Evolutionary conservation across 2,888 invertebrate genomes (phyloP).

Genomic region (Agrotis segetum): DNA sequence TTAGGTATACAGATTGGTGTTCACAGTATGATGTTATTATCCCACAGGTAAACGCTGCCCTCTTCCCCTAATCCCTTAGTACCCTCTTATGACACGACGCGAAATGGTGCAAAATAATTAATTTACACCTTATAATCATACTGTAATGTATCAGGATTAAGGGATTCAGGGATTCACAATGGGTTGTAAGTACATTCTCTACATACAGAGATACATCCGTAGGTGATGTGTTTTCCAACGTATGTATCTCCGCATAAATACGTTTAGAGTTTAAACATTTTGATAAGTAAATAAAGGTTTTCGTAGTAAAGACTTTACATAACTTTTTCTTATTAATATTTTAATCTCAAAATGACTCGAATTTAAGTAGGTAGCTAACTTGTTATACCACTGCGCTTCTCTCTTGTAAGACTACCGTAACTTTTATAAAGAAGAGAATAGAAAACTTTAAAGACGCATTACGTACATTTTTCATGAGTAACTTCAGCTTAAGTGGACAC

Average conservation of each 20-base stretch:
- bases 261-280: too few species aligned
- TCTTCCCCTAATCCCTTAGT: slow-evolving; percentile 38
- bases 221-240: too few species aligned
- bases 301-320: too few species aligned
- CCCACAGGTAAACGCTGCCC: slow-evolving; percentile 37
- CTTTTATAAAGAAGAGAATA: slow-evolving; percentile 26
- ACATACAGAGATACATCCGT: neutral
- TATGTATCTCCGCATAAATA: too few species aligned
- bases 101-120: slow-evolving; percentile 49
- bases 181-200: slow-evolving; percentile 24
- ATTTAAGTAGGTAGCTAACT: slow-evolving; percentile 12
- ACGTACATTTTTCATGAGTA: slow-evolving; percentile 58
- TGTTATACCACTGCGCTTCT: slow-evolving; percentile 6
- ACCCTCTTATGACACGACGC: slow-evolving; percentile 27
- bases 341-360: slow-evolving; percentile 14
- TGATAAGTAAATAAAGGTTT: too few species aligned
- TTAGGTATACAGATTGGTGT: slow-evolving; percentile 28
- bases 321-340: too few species aligned
- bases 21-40: slow-evolving; percentile 38
- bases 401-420: slow-evolving; percentile 13
- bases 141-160: slow-evolving; percentile 52
- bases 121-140: slow-evolving; percentile 49
- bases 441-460: slow-evolving; percentile 58
- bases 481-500: slow-evolving; percentile 55
- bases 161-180: slow-evolving; percentile 29